A percentile compares a stretch with the other conserved stretches of the same genome.
Conservation (phyloP, 2,888 invertebrate genomes). For the Cancer borealis region DNA sequence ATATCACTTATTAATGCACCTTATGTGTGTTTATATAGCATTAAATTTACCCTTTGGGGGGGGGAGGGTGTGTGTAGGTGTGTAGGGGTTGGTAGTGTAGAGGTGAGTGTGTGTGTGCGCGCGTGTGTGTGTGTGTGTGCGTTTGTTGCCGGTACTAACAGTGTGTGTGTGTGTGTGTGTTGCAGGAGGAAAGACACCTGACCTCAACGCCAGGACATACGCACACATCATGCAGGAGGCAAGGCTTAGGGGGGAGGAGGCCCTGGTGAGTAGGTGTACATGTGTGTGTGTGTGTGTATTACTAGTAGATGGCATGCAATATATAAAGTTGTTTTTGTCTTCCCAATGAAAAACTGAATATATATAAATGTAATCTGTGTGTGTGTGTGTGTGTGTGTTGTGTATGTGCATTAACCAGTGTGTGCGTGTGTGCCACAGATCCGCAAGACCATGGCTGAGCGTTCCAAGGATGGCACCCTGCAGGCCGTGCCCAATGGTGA, state of each 20-base stretch:
- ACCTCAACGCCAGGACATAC: slow-evolving; percentile 95
- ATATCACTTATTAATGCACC: background rate
- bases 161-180: slow-evolving; percentile 78
- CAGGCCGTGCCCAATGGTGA: slow-evolving; percentile 86
- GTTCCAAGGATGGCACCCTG: slow-evolving; percentile 95
- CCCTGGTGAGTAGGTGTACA: slow-evolving; percentile 89
- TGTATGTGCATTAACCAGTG: background rate
- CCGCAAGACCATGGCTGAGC: slow-evolving; percentile 93
- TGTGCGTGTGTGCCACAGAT: slow-evolving; percentile 83
- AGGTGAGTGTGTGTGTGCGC: too few relatives aligned
- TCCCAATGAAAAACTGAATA: too few relatives aligned
- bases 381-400: background rate
- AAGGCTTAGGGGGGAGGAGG: slow-evolving; percentile 92
- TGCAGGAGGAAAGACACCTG: slow-evolving; percentile 98
- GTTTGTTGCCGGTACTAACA: slow-evolving; percentile 35
- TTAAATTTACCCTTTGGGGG: background rate
- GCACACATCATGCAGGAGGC: slow-evolving; percentile 99
- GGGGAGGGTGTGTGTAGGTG: background rate
- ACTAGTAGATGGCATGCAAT: too few relatives aligned
- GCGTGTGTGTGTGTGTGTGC: slow-evolving; percentile 57
- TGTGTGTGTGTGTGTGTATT: too few relatives aligned
- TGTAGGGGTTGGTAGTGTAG: background rate
- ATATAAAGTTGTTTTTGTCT: too few relatives aligned
- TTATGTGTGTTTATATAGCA: background rate
- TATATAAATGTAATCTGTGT: too few relatives aligned